phyloP scores from a whole-genome alignment of 2,113 vertebrate species.

The Anoura caudifer region DNA sequence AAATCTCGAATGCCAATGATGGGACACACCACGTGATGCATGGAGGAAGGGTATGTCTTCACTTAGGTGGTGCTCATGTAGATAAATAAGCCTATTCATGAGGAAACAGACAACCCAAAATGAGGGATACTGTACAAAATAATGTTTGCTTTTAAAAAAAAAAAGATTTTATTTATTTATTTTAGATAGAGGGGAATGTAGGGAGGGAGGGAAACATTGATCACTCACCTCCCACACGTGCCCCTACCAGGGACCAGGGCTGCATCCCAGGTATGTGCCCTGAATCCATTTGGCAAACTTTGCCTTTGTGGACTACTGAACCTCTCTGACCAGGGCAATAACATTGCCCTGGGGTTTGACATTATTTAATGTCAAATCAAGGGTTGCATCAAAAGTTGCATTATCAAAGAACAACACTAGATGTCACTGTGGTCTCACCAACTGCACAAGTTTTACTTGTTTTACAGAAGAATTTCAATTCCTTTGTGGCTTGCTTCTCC shows the following conservation, averaged over 20 bases:
- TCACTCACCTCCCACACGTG: no score
- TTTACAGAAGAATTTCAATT: not conserved
- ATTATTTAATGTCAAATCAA: no score
- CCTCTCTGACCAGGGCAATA: no score
- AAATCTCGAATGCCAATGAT: not conserved
- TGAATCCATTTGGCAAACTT: no score
- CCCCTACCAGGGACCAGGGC: no score
- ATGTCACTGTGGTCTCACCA: slow-evolving; percentile 48
- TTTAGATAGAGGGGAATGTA: no score
- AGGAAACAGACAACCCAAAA: not conserved
- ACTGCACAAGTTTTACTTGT: not conserved
- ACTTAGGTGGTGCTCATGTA: not conserved
- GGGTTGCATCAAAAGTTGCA: not conserved
- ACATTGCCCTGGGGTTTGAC: no score
- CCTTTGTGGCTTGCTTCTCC: not conserved
- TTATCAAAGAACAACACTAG: slow-evolving; percentile 26
- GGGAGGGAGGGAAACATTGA: no score
- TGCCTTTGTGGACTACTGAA: no score
- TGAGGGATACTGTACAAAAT: not conserved
- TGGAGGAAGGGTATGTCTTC: not conserved
- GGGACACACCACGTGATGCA: not conserved
- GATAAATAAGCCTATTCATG: not conserved
- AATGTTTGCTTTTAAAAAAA: no score
- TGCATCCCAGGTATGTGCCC: no score
- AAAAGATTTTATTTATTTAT: no score